Evolutionary conservation across 2,113 vertebrate genomes (phyloP), one percentile per base, ranked within the genome.

Genomic region (Brachionichthys hirsutus): DNA sequence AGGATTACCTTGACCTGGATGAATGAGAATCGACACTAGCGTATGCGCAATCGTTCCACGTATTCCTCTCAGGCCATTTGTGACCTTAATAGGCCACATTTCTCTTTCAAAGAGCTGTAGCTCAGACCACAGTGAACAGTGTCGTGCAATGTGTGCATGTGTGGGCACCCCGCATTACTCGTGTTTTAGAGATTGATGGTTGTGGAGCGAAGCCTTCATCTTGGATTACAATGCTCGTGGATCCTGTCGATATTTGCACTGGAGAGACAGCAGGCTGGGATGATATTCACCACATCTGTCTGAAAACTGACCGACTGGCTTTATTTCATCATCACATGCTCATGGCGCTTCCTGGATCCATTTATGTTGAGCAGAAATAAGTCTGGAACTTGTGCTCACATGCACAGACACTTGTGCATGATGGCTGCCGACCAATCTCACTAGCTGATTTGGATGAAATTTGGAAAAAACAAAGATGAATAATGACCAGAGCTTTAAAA

Each of bases 301-400:
- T 88, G 82, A 80, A 80, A 80, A 78, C 79, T 87, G 85, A 88
- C 83, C 59, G 41, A 75, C 82, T 68, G 75, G 36, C 79, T 86
- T 83, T 80, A 75, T 57, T 67, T 89, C 77, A 68, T 70, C 68
- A 51, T 80, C 41, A 42, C 30, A 68, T 51, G 74, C 71, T 57
- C 44, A 17, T 50, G 45, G 70, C 0, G 4, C 38, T 55, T 77
- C 51, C 54, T 68, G 64, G 52, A 56, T 54, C 12, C 18, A 59
- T 59, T 72, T 62, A 48, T 54, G 65, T 51, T 42, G 8, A 43
- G 36, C 17, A 54, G 40, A 66, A 60, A 64, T 47, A 43, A 54
- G 54, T 52, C 18, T 41, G 35, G 4, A 17, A 20, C 8, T 54
- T 62, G 16, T 40, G 7, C 38, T 60, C 10, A 12, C 18, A 4